Evolutionary conservation across 1,140 invertebrate species (phyloP).

Genomic region (Lepidurus arcticus): DNA sequence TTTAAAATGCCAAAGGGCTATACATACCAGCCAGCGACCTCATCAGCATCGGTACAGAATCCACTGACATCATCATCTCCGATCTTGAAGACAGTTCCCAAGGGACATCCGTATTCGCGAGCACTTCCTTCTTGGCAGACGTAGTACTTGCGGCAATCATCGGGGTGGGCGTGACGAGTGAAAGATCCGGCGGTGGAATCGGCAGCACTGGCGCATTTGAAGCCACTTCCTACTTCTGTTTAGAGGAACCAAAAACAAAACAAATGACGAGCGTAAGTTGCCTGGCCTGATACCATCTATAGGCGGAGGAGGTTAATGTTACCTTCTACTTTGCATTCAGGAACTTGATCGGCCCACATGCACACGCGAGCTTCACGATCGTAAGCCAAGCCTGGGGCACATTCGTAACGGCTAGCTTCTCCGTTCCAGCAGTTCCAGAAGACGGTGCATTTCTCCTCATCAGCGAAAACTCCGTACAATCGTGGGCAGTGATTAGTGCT

Average conservation of each 20-base stretch:
- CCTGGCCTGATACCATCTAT: background rate
- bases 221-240: constrained; percentile 80
- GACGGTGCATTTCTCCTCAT: constrained; percentile 78
- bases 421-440: constrained; percentile 98
- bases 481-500: constrained; percentile 75
- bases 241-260: constrained; percentile 35
- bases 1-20: constrained; percentile 32
- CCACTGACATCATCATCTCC: constrained; percentile 78
- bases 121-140: constrained; percentile 76
- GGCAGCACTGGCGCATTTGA: constrained; percentile 74
- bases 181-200: constrained; percentile 75
- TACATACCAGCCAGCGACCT: constrained; percentile 89
- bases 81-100: constrained; percentile 93
- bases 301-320: constrained; percentile 37
- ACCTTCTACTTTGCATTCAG: constrained; percentile 83
- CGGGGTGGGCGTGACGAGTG: constrained; percentile 88
- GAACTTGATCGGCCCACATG: constrained; percentile 91
- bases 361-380: constrained; percentile 85
- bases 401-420: constrained; percentile 85
- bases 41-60: constrained; percentile 87
- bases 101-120: constrained; percentile 88
- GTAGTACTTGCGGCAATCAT: constrained; percentile 92
- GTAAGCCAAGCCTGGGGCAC: constrained; percentile 87
- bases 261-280: background rate
- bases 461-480: constrained; percentile 86